Evolutionary conservation across 2,797 vertebrate genomes (phyloP).

Genomic region (Meriones psammophilus): DNA sequence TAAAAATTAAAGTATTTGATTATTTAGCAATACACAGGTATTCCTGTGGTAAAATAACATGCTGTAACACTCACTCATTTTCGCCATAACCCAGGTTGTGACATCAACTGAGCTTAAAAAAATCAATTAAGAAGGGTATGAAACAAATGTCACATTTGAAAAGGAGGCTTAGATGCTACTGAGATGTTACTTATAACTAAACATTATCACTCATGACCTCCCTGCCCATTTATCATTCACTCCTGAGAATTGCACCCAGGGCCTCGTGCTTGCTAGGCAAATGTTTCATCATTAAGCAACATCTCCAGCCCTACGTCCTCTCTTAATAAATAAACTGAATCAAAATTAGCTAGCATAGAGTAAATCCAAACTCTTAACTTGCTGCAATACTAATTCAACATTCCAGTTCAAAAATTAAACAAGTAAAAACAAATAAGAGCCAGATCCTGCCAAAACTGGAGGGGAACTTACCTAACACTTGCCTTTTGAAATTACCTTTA

Average conservation of each 20-base stretch:
- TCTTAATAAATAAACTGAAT: conserved; percentile 16
- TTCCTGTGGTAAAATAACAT: background rate
- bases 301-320: background rate
- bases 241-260: background rate
- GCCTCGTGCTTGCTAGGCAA: background rate
- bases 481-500: conserved; percentile 19
- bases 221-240: background rate
- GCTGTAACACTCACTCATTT: background rate
- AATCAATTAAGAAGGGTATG: background rate
- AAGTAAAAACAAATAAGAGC: conserved; percentile 72
- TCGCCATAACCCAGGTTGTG: background rate
- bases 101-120: background rate
- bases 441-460: conserved; percentile 51
- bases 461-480: conserved; percentile 32
- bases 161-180: background rate
- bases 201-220: background rate
- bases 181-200: conserved; percentile 9
- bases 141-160: background rate
- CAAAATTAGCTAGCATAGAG: conserved; percentile 19
- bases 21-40: background rate
- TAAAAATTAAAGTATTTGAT: conserved; percentile 49
- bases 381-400: conserved; percentile 51
- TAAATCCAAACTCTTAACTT: conserved; percentile 49
- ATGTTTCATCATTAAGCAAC: background rate
- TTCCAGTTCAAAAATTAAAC: conserved; percentile 72